phyloP scores from a whole-genome alignment of 2,888 invertebrate genomes.

The Allacma fusca region DNA sequence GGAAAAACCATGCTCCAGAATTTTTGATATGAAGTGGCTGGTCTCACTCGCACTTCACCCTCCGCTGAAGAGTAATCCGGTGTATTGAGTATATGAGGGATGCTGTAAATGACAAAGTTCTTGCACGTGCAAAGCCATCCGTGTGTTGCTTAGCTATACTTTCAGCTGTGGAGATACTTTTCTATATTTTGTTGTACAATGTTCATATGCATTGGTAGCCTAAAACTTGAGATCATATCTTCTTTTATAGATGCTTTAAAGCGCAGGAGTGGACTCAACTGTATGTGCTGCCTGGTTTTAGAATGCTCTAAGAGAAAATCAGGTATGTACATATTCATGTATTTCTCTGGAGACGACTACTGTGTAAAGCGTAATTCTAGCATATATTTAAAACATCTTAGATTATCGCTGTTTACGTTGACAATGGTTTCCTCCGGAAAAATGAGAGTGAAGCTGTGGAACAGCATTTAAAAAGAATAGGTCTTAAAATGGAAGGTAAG shows the following conservation, averaged over 20 bases:
- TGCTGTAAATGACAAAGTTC: constrained; percentile 89
- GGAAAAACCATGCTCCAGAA: constrained; percentile 92
- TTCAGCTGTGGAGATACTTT: too few species aligned
- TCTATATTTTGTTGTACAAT: neutral
- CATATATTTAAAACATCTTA: constrained; percentile 61
- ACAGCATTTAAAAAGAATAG: constrained; percentile 80
- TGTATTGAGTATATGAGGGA: constrained; percentile 93
- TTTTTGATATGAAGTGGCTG: constrained; percentile 91
- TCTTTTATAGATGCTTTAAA: constrained; percentile 78
- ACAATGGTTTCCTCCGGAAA: constrained; percentile 99
- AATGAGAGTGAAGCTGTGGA: constrained; percentile 91
- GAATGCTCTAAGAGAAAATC: constrained; percentile 86
- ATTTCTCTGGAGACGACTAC: too few species aligned
- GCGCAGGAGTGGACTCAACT: constrained; percentile 99
- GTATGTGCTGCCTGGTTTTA: constrained; percentile 96
- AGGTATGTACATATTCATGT: constrained; percentile 67
- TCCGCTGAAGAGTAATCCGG: constrained; percentile 83
- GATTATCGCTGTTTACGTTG: constrained; percentile 94
- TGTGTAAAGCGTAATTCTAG: too few species aligned
- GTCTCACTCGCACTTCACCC: constrained; percentile 83
- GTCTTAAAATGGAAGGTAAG: constrained; percentile 70
- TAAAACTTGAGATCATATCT: too few species aligned
- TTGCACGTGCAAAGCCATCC: too few species aligned
- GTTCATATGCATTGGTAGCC: too few species aligned
- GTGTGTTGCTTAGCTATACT: too few species aligned